Base-by-base conservation (phyloP, 2,888 invertebrate species). In the Polydrusus cervinus region DNA sequence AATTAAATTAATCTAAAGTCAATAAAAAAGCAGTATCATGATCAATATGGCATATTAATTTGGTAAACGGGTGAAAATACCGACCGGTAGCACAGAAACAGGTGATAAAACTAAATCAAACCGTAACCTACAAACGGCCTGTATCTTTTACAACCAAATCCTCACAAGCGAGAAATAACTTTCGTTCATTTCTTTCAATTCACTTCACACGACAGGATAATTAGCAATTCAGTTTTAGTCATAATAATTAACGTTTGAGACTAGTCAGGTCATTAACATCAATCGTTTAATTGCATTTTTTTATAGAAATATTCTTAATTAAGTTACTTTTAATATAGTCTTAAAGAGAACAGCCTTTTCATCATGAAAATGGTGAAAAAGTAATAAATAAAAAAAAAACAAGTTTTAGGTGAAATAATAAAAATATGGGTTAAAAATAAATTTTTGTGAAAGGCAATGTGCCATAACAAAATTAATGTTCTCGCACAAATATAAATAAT, bases 191-290 rank as follows among this genome's bases (percentile, higher is more conserved):
- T 75, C 68, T 69, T 65, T 71, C 66, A 66, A 75, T 57, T 47
- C 71, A 70, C 66, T 75, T 75, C 70, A 71, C 75, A 66, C 70
- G 71, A 75, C 74, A 38, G 43, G 65, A 53, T 71, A 75, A 75
- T 68, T 74, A 74, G 30, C 47, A 16, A 68, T 71, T 71, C 69
- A 47, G 43, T 20, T 43, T 30, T 30, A 60, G 34, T 43, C 20
- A 20, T 60, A 57, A 60, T 69, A 47, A 69, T 47, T 49, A 65
- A 30, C 47, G 67, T 40, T 60, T 34, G 6, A 13, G 60, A 43
- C 47, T 60, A 30, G 47, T 60, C 30, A 62, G 62, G 62, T 62
- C 62, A 62, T 62, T 25, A 62, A 62, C 62, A 47, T 25, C 47
- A 47, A 62, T 62, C 20, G 14, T 45, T 20, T 62, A 62, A 62